Evolutionary conservation across 2,888 invertebrate genomes (phyloP), one percentile per base, ranked within the genome.

Genomic region (Lydus trimaculatus): DNA sequence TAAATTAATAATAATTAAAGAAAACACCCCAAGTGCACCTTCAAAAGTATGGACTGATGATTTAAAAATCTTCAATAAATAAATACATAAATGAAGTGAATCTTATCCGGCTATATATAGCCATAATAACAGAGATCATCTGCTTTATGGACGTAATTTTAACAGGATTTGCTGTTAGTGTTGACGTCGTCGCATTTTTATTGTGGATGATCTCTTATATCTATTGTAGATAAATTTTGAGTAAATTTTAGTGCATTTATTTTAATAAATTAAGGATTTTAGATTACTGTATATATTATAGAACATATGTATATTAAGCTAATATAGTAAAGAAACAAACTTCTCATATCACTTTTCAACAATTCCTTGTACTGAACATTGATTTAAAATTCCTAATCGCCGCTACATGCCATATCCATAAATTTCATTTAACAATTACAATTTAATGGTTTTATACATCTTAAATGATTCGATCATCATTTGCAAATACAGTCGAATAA

Each of bases 11-110:
- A n/a, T 23, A 61, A 33, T 31, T 56, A 69, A 43, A 48, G 33
- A 64, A 63, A 73, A 75, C 77, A 78, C 78, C 78, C 76, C 70
- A 78, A 78, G 78, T 78, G 78, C 78, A 78, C 75, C 78, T 78
- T 78, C 75, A 72, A 72, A 71, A 66, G 69, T 72, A 69, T 66
- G 74, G 67, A 74, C 71, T 69, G 73, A 74, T 58, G 69, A 69
- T 69, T 66, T 25, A 61, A 69, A 67, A 64, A 64, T 63, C 61
- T 69, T 56, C 62, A 67, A 73, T 39, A 64, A 64, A 61, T 31
- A 61, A 70, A 33, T 64, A 64, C 33, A 64, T 60, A 66, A 31
- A 58, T 61, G 43, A 58, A 70, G 65, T 64, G 61, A 68, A 68
- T 72, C 71, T 70, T 71, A 73, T 76, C 75, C 75, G 76, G 75